Base-by-base conservation (phyloP, 1,140 invertebrate species). In the Pectinophora gossypiella region DNA sequence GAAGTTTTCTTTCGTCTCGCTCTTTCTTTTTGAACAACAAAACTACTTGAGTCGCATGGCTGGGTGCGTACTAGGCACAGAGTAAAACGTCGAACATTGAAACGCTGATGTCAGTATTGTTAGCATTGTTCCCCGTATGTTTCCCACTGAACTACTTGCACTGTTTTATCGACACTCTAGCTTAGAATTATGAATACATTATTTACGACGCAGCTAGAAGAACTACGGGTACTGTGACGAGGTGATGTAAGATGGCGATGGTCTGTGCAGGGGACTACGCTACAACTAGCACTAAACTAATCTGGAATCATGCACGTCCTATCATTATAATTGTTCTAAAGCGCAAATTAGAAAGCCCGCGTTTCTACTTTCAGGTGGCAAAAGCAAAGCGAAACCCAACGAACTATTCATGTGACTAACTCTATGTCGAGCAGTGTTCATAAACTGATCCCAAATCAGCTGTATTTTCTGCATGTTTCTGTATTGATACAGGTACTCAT, bases 171-270 rank as follows among this genome's bases (percentile, higher is more conserved):
- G 27, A 32, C 27, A 32, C 1, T 32, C 27, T 3, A 32, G 1
- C n/a, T 35, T 6, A 36, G 13, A 6, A 19, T 76, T 84, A 85
- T 85, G 80, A 85, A 85, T 85, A 84, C 82, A 84, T 85, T 79
- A 60, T 80, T 77, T 76, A 77, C 57, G 40, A 35, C 16, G 10
- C 32, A 44, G 12, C 20, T 42, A 23, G 3, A 15, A 22, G 13
- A 19, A 16, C 16, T 16, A 35, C 22, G 22, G 19, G 32, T 18
- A 12, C 23, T 27, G 12, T 6, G 12, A 12, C 27, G 13, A 18
- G 19, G 19, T 22, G 36, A 1, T 9, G n/a, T 16, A 9, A 3
- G 35, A 21, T 21, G 51, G 21, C 35, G 45, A 27, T 45, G 7
- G 16, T 7, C 1, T 5, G 36, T 40, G 36, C 36, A 40, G 16